Base-by-base conservation (phyloP, 1,140 invertebrate species). In the Drosophila equinoxialis region DNA sequence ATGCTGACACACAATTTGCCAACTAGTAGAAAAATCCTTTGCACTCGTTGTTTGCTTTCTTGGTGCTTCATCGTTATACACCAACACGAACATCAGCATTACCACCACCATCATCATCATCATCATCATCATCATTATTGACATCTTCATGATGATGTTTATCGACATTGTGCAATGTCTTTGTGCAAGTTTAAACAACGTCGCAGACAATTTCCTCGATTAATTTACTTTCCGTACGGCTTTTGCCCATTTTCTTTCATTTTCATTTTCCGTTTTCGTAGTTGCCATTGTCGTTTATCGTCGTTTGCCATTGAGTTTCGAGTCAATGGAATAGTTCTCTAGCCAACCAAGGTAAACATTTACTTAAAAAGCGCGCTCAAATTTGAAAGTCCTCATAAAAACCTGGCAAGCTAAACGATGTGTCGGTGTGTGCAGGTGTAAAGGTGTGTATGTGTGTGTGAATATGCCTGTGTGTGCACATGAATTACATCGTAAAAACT, bases 191-290 rank as follows among this genome's bases (percentile, higher is more conserved):
- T 89, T 84, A 89, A 89, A 79, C 77, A 84, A 79, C 84, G 77
- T 84, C 80, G 84, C 74, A 84, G 79, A 84, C 84, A 89, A 89
- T 89, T 89, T 89, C 84, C 84, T 89, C 84, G 84, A 89, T 89
- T 89, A 89, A 89, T 89, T 89, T 89, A 80, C 80, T 89, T 89
- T 87, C 84, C 84, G 71, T 71, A 72, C 74, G 80, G 67, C 67
- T 71, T 89, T 89, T 84, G 80, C 76, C 80, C 77, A 77, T 84
- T 79, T 89, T 70, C 63, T 77, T 66, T 73, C 84, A 79, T 87
- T 83, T 89, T 89, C 83, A 77, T 84, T 74, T 86, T 87, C 59
- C 45, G 45, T 51, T 51, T 51, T 51, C 45, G 45, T 51, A 51
- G 45, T 51, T 51, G 45, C 45, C 45, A 51, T 51, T 51, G 45